Percentiles rank a stretch among this genome's conserved stretches.
Conservation (phyloP, 2,797 vertebrate genomes). For the Rachycentron canadum region DNA sequence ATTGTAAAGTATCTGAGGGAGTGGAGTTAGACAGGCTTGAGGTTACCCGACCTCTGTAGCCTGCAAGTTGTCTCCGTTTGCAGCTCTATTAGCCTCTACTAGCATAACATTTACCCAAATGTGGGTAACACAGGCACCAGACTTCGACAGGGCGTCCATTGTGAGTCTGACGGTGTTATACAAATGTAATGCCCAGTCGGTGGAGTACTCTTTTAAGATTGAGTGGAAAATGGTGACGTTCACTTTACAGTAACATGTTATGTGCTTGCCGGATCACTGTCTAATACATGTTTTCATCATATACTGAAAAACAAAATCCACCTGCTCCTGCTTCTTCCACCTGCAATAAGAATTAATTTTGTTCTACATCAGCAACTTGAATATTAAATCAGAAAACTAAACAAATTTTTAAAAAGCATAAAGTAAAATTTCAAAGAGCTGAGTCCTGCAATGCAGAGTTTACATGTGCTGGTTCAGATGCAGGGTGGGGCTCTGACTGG, state of each 20-base stretch:
- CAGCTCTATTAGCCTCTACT: neutral
- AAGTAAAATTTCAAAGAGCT: slow-evolving; percentile 3
- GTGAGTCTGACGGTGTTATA: neutral
- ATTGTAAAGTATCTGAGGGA: neutral
- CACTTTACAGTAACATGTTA: neutral
- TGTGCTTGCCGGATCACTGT: neutral
- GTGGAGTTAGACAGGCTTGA: neutral
- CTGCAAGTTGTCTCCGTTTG: too few relatives aligned
- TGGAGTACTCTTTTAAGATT: neutral
- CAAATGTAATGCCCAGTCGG: neutral
- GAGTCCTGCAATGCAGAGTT: neutral
- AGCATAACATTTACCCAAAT: neutral
- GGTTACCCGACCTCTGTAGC: neutral
- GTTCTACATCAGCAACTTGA: neutral
- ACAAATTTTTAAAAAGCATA: neutral
- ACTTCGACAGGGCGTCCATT: neutral
- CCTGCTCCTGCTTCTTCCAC: slow-evolving; percentile 9
- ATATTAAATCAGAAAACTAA: neutral
- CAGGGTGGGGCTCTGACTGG: slow-evolving; percentile 33
- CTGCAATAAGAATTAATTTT: neutral
- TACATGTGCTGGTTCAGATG: slow-evolving; percentile 14
- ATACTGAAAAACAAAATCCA: neutral
- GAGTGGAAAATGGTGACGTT: neutral
- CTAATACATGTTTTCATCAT: neutral
- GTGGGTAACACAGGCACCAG: slow-evolving; percentile 1